Evolutionary conservation across 1,140 invertebrate species (phyloP).

Genomic region (Pogonomyrmex barbatus): DNA sequence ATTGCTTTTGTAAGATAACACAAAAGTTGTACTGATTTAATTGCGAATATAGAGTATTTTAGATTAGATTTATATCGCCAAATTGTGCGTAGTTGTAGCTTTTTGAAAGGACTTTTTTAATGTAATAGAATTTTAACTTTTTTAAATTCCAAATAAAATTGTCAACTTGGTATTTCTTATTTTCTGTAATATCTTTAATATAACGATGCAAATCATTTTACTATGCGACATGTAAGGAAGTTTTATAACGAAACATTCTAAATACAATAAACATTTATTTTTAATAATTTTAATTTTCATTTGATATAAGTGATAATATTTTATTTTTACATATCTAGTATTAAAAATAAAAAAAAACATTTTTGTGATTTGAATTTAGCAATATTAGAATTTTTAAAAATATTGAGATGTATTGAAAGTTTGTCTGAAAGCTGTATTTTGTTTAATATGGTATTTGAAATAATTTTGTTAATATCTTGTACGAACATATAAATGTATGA

Average conservation of each 20-base stretch:
- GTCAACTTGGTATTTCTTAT: not conserved
- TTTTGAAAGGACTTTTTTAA: slow-evolving; percentile 5
- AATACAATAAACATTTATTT: not conserved
- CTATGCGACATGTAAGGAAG: not conserved
- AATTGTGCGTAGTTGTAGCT: not conserved
- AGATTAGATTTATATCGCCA: slow-evolving; percentile 26
- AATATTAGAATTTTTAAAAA: not conserved
- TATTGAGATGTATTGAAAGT: not conserved
- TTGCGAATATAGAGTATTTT: not conserved
- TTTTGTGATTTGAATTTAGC: not conserved
- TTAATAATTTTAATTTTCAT: not conserved
- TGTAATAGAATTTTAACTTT: not conserved
- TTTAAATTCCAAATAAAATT: slow-evolving; percentile 12
- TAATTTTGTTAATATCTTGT: slow-evolving; percentile 15
- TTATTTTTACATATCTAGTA: not conserved
- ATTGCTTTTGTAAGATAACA: slow-evolving; percentile 20
- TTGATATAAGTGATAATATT: not conserved
- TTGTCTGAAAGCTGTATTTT: not conserved
- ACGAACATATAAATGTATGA: slow-evolving; percentile 14
- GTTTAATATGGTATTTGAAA: not conserved
- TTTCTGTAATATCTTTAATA: not conserved
- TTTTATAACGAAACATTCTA: not conserved
- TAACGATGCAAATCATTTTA: slow-evolving; percentile 13
- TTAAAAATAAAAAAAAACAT: not conserved
- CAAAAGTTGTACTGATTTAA: slow-evolving; percentile 12